These are phyloP conservation scores for Lamproptera curius DNA, from an alignment of 2,888 invertebrate species.

Conservation along the genomic window DNA sequence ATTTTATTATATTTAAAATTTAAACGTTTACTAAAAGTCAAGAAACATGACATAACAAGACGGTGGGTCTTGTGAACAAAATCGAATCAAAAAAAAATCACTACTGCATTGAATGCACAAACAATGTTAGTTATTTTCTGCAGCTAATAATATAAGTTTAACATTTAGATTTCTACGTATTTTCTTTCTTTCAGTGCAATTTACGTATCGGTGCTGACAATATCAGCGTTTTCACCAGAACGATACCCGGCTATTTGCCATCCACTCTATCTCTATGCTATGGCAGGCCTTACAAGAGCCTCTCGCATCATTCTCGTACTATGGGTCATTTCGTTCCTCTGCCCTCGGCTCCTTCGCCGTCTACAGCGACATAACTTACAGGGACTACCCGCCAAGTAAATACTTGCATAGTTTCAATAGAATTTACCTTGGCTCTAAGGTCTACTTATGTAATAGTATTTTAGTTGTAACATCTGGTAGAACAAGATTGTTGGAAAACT, in stretches of 20 bases:
- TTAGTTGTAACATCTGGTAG: too few species aligned
- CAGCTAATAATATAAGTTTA: too few species aligned
- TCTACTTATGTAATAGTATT: too few species aligned
- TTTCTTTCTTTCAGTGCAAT: slow-evolving; percentile 84
- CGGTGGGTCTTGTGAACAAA: too few species aligned
- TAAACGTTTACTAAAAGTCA: too few species aligned
- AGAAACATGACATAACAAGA: too few species aligned
- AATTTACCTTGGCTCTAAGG: neutral
- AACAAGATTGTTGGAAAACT: too few species aligned
- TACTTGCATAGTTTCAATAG: slow-evolving; percentile 16
- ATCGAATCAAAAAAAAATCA: too few species aligned
- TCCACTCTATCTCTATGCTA: slow-evolving; percentile 88
- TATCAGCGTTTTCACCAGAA: slow-evolving; percentile 94
- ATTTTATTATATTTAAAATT: too few species aligned
- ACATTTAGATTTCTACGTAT: too few species aligned
- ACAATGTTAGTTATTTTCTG: too few species aligned
- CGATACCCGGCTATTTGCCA: slow-evolving; percentile 92
- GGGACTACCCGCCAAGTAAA: slow-evolving; percentile 85
- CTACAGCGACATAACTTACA: slow-evolving; percentile 85
- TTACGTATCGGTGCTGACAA: slow-evolving; percentile 93
- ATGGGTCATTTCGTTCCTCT: slow-evolving; percentile 87
- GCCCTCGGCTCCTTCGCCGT: slow-evolving; percentile 88
- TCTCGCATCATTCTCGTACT: slow-evolving; percentile 86
- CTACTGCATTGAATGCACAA: too few species aligned
- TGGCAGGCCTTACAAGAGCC: slow-evolving; percentile 88